Evolutionary conservation across 2,113 vertebrate species (phyloP), one percentile per base, ranked within the genome.

Genomic region (Microcebus lehilahytsara): DNA sequence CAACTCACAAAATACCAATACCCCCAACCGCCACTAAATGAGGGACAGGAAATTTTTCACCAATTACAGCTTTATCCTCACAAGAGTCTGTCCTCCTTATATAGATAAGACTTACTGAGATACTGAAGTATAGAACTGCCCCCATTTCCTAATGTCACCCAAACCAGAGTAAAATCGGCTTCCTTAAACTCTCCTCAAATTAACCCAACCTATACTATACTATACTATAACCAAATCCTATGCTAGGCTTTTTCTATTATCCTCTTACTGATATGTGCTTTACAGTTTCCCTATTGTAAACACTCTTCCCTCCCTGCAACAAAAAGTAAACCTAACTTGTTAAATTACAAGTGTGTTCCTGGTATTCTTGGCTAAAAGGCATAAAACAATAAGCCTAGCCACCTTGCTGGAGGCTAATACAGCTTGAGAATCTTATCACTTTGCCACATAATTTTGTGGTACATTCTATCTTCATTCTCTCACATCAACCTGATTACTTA

Each of bases 301-400:
- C 25, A 93, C 60, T 90, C 37, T 34, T 86, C 11, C 34, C 83
- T 87, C 27, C 30, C 49, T 80, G 32, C 16, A 96, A 96, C 80
- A 96, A 93, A 84, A 30, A 94, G 56, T 69, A 97, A 96, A 58
- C 19, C 37, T 32, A 95, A 89, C 17, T 42, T 92, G 37, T 53
- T 93, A 77, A 94, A 9, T 30, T 86, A 69, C 32, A 91, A 72
- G 6, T 78, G 20, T 75, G 30, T 51, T 91, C 53, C 78, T 85
- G 2, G 4, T 84, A 56, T 75, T 58, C 30, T 86, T 91, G 49
- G 30, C n/a, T 58, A 20, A 79, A 51, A n/a, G 80, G 23, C 51
- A 93, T 69, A 75, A 92, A 95, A 93, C 22, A 85, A 90, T 25
- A 51, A 51, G 80, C 32, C 42, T 56, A 53, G 34, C 37, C 79